phyloP scores from a whole-genome alignment of 2,113 vertebrate species.

The Psammodynastes pulverulentus region DNA sequence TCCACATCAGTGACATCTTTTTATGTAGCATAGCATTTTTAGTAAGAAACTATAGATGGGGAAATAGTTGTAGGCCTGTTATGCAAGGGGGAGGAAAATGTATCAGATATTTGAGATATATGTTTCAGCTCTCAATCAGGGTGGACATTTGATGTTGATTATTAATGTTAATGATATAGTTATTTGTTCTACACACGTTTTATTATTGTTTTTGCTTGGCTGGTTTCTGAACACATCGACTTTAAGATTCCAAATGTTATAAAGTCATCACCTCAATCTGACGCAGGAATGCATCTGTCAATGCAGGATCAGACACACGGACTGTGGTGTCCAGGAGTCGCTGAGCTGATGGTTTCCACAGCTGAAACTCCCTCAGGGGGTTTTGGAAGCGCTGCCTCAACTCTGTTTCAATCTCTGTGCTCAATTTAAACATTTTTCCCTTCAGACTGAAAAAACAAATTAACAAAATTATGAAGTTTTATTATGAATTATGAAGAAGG shows the following conservation, averaged over 20 bases:
- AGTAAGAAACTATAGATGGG: not conserved
- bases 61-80: not conserved
- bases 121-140: not conserved
- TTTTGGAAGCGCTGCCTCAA: constrained; percentile 78
- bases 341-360: constrained; percentile 76
- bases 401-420: constrained; percentile 63
- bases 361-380: constrained; percentile 73
- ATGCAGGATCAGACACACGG: constrained; percentile 72
- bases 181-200: not conserved
- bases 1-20: not conserved
- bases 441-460: constrained; percentile 74
- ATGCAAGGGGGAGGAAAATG: not conserved
- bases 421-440: constrained; percentile 72
- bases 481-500: constrained; percentile 8
- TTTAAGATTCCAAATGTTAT: not conserved
- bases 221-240: not conserved
- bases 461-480: constrained; percentile 31
- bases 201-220: not conserved
- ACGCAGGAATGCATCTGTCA: constrained; percentile 74
- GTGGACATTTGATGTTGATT: not conserved
- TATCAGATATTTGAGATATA: not conserved
- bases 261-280: constrained; percentile 79
- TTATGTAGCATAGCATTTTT: not conserved
- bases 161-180: not conserved
- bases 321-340: constrained; percentile 75